phyloP scores from a whole-genome alignment of 2,113 vertebrate genomes.

The Serranochromis macrocephalus region DNA sequence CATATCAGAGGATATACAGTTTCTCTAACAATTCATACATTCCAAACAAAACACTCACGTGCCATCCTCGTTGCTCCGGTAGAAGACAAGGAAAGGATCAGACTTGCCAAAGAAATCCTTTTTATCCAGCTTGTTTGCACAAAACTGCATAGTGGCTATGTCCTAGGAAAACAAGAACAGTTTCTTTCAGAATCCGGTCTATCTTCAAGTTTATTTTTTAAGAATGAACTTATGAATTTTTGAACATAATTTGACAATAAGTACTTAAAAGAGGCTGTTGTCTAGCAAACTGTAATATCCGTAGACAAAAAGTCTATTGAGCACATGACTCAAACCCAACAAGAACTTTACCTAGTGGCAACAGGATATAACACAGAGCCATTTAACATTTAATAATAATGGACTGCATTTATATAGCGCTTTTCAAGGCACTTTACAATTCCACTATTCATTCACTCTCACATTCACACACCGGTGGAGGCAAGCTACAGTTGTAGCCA shows the following conservation, averaged over 20 bases:
- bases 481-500: background rate
- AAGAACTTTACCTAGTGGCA: background rate
- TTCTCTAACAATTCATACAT: background rate
- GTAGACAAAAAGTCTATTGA: background rate
- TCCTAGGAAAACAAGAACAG: constrained; percentile 65
- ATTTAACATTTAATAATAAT: background rate
- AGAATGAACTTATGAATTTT: accelerated
- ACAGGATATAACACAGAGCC: background rate
- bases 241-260: background rate
- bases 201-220: background rate
- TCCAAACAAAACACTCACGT: constrained; percentile 72
- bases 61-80: constrained; percentile 89
- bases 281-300: background rate
- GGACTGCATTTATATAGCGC: accelerated
- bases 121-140: constrained; percentile 91
- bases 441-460: background rate
- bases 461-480: background rate
- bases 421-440: background rate
- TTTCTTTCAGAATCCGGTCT: background rate
- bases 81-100: constrained; percentile 90
- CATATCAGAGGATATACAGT: background rate
- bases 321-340: background rate
- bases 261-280: background rate
- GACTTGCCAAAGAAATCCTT: constrained; percentile 86
- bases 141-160: constrained; percentile 88